phyloP scores from a whole-genome alignment of 2,888 invertebrate genomes.

The Theodoxus fluviatilis region DNA sequence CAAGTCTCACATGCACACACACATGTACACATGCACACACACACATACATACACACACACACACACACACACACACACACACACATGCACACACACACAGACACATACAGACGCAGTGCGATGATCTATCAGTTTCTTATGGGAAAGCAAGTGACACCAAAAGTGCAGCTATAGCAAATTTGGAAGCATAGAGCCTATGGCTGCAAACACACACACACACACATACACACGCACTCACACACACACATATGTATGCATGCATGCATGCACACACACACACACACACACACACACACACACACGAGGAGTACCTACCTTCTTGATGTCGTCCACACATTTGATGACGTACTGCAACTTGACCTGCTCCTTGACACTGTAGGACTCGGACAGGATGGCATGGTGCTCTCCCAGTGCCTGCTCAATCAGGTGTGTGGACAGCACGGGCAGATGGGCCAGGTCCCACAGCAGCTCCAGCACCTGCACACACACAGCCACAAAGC shows the following conservation, averaged over 20 bases:
- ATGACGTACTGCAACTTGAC: conserved; percentile 66
- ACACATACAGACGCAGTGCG: background rate
- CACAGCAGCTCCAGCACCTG: conserved; percentile 67
- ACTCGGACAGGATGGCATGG: conserved; percentile 66
- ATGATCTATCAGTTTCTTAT: too few species aligned
- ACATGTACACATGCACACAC: background rate
- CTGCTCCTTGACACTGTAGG: conserved; percentile 65
- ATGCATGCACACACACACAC: background rate
- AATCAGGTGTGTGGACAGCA: conserved; percentile 65
- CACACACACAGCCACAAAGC: conserved; percentile 9
- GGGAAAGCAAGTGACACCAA: too few species aligned
- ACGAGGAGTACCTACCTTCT: conserved; percentile 54
- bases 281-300: background rate
- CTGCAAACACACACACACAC: background rate
- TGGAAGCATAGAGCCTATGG: too few species aligned
- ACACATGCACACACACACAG: conserved; percentile 11
- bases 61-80: conserved; percentile 14
- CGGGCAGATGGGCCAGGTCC: conserved; percentile 67
- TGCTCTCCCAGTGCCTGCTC: conserved; percentile 67
- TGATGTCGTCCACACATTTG: conserved; percentile 68
- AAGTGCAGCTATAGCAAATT: too few species aligned
- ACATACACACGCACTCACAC: background rate
- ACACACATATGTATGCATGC: background rate
- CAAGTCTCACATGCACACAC: conserved; percentile 18
- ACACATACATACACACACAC: conserved; percentile 7